Evolutionary conservation across 2,888 invertebrate species (phyloP).

Genomic region (Crepidodera aurea): DNA sequence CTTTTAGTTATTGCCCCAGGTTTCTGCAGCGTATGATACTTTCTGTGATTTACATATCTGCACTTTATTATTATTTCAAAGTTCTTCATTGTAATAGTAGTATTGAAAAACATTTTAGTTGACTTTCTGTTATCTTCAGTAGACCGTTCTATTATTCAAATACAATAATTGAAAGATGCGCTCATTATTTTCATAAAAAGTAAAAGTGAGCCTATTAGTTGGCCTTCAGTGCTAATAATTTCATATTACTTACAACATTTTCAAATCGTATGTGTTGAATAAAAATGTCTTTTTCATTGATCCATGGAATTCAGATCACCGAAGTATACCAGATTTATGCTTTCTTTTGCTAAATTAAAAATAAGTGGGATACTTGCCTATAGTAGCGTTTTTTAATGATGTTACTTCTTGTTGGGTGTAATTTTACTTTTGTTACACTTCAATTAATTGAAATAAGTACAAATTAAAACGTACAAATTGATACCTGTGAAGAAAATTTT

Average conservation of each 20-base stretch:
- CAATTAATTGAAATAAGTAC: background rate
- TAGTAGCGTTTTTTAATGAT: background rate
- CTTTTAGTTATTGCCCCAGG: too few species aligned
- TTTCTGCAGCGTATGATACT: too few species aligned
- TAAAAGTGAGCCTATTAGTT: background rate
- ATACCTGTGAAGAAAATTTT: background rate
- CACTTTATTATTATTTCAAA: too few species aligned
- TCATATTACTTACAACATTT: background rate
- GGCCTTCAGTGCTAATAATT: background rate
- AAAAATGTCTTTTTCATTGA: background rate
- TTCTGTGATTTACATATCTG: too few species aligned
- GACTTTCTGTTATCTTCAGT: too few species aligned
- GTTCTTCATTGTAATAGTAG: too few species aligned
- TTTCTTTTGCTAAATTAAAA: slow-evolving; percentile 6
- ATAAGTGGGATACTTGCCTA: background rate
- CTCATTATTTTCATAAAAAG: background rate
- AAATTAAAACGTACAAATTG: background rate
- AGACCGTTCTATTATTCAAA: background rate
- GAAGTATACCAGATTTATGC: slow-evolving; percentile 17
- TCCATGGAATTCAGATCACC: slow-evolving; percentile 19
- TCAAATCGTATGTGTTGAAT: background rate
- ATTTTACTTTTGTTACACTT: background rate
- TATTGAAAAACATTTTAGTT: too few species aligned
- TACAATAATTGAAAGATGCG: background rate
- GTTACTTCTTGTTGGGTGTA: background rate